Evolutionary conservation across 2,888 invertebrate species (phyloP).

Genomic region (Apodemia zela): DNA sequence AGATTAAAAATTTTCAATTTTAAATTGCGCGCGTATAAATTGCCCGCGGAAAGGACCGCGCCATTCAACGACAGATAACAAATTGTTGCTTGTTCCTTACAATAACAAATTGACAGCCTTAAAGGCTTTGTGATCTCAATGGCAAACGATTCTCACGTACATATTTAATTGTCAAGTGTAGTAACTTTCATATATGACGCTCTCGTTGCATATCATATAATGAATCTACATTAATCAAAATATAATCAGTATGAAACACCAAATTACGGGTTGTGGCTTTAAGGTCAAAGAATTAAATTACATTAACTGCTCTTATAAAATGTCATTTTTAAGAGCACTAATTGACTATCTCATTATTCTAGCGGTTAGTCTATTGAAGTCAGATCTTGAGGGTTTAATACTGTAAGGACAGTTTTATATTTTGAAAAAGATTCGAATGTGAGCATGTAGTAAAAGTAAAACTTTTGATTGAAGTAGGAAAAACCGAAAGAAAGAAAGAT

Average conservation of each 20-base stretch:
- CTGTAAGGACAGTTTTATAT: too few species aligned
- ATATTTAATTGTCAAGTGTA: slow-evolving; percentile 1
- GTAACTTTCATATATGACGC: neutral
- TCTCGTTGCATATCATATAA: neutral
- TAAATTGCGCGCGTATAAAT: neutral
- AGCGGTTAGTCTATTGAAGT: too few species aligned
- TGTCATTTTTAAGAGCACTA: too few species aligned
- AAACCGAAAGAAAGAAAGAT: too few species aligned
- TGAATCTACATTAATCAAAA: neutral
- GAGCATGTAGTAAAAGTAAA: too few species aligned
- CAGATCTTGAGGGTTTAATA: too few species aligned
- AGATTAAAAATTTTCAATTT: neutral
- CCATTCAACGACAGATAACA: slow-evolving; percentile 12
- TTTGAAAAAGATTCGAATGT: too few species aligned
- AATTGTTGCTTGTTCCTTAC: slow-evolving; percentile 8
- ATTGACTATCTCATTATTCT: too few species aligned
- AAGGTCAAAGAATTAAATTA: too few species aligned
- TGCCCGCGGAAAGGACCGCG: slow-evolving; percentile 9
- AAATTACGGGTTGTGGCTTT: neutral
- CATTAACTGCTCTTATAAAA: too few species aligned
- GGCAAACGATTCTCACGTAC: slow-evolving; percentile 13
- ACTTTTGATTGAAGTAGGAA: too few species aligned
- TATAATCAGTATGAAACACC: neutral
- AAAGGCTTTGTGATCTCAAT: slow-evolving; percentile 13
- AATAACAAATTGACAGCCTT: slow-evolving; percentile 4